Conservation (phyloP, 2,888 invertebrate genomes). For the Tuberolachnus salignus region DNA sequence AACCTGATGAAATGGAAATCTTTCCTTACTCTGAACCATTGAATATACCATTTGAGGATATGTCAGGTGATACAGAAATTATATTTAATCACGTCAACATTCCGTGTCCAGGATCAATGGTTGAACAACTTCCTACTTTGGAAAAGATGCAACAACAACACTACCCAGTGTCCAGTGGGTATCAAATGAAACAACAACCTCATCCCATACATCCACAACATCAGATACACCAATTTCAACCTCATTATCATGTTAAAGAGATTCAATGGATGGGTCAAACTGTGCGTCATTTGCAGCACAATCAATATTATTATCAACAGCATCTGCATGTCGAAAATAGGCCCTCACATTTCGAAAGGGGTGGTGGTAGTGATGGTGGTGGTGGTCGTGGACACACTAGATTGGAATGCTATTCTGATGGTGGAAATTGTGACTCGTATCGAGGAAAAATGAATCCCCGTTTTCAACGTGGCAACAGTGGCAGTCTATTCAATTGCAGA, state of each 20-base stretch:
- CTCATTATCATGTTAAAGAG: not conserved
- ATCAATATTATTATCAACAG: not conserved
- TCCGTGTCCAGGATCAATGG: no score
- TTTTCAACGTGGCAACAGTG: not conserved
- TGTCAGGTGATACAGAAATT: conserved; percentile 77
- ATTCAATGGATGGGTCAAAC: not conserved
- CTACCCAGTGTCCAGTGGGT: not conserved
- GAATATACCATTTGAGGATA: conserved; percentile 86
- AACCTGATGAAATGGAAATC: no score
- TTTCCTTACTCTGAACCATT: conserved; percentile 78
- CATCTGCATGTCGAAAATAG: not conserved
- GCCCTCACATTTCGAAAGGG: not conserved
- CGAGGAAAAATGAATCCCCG: not conserved
- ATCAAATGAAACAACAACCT: not conserved
- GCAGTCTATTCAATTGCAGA: not conserved
- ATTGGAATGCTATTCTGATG: not conserved
- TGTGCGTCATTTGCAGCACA: not conserved
- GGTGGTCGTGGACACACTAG: not conserved
- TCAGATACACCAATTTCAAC: not conserved
- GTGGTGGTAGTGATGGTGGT: no score
- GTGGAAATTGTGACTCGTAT: not conserved
- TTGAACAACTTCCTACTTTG: no score
- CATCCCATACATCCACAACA: not conserved
- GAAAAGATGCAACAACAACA: conserved; percentile 63
- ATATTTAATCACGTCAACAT: no score